phyloP scores from a whole-genome alignment of 2,113 vertebrate species.

The Heptranchias perlo region DNA sequence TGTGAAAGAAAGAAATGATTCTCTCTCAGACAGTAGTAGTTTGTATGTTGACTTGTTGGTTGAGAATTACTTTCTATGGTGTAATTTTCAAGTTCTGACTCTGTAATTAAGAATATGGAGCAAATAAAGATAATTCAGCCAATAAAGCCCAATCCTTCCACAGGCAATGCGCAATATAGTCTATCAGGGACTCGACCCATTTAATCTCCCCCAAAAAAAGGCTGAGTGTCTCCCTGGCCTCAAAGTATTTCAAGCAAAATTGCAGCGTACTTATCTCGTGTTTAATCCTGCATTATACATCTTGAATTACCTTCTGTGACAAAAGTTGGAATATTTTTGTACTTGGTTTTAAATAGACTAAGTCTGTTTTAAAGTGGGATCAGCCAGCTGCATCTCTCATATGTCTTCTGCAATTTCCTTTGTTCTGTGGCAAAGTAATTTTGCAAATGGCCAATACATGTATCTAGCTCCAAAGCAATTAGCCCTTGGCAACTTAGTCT shows the following conservation, averaged over 20 bases:
- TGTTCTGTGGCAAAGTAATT: neutral
- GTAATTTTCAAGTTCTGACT: too few species aligned
- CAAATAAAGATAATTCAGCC: neutral
- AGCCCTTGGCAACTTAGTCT: neutral
- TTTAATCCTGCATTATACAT: neutral
- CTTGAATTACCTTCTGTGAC: neutral
- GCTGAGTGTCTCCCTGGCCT: neutral
- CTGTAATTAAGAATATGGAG: neutral
- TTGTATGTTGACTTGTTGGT: neutral
- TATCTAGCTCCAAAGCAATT: neutral
- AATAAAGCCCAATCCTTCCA: neutral
- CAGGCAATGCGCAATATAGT: neutral
- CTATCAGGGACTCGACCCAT: neutral
- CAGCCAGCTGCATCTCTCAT: neutral
- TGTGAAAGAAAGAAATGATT: neutral
- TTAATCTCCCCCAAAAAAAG: neutral
- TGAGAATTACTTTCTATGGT: neutral
- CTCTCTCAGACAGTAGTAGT: neutral
- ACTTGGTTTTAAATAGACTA: neutral
- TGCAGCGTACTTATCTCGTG: neutral
- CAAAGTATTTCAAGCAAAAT: neutral
- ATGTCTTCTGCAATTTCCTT: neutral
- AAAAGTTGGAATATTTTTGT: neutral
- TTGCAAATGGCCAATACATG: neutral
- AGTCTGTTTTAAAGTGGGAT: neutral